Percentiles rank a stretch among this genome's conserved stretches.
Conservation (phyloP, 2,888 invertebrate species). For the Anthrax anthrax region DNA sequence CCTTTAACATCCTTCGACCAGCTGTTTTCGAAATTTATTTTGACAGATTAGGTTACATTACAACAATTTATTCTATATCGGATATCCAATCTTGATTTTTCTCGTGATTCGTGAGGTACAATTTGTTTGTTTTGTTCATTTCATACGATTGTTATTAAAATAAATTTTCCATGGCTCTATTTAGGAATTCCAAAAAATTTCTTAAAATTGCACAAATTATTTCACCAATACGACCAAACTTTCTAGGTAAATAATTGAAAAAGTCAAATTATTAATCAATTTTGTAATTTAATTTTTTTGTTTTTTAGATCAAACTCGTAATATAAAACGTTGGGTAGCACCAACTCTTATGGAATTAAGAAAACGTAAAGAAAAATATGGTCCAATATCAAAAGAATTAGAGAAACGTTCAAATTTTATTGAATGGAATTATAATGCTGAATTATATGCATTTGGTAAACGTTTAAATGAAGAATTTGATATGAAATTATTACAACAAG, state of each 20-base stretch:
- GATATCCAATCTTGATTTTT: no score
- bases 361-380: constrained; percentile 41
- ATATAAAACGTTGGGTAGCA: constrained; percentile 45
- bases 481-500: constrained; percentile 49
- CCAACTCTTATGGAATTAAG: constrained; percentile 52
- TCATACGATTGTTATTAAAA: no score
- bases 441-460: constrained; percentile 76
- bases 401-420: background rate
- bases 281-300: background rate
- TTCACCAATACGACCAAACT: background rate
- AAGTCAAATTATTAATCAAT: background rate
- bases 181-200: background rate
- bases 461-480: constrained; percentile 75
- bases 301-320: constrained; percentile 12
- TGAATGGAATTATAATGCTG: constrained; percentile 38
- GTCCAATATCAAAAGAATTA: constrained; percentile 33
- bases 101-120: no score
- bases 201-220: background rate
- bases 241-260: background rate
- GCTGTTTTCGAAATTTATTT: no score
- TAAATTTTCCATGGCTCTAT: background rate
- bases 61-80: no score
- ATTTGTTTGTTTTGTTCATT: no score
- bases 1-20: no score
- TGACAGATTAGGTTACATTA: no score